Conservation (phyloP, 2,797 vertebrate species). For the Epinephelus malabaricus region DNA sequence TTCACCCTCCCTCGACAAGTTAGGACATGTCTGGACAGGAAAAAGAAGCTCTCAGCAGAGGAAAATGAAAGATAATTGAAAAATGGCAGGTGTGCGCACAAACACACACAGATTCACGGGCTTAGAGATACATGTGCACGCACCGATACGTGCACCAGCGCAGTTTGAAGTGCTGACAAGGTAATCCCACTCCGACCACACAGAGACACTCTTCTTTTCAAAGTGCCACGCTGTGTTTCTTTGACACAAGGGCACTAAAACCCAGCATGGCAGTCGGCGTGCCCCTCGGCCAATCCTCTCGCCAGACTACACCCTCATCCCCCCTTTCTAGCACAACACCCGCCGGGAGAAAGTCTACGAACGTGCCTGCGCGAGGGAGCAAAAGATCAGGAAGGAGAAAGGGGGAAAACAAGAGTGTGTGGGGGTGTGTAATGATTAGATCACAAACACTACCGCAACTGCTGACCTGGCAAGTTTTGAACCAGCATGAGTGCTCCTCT, state of each 20-base stretch:
- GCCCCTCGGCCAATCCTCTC: conserved; percentile 46
- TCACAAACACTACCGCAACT: conserved; percentile 57
- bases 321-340: conserved; percentile 20
- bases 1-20: conserved; percentile 50
- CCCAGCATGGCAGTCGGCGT: conserved; percentile 52
- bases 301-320: not conserved
- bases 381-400: conserved; percentile 42
- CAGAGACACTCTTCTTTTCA: conserved; percentile 64
- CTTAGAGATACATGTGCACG: conserved; percentile 49
- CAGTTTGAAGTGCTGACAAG: conserved; percentile 80
- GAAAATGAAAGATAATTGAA: conserved; percentile 80
- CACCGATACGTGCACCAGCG: conserved; percentile 36
- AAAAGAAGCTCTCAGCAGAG: conserved; percentile 69
- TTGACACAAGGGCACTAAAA: conserved; percentile 66
- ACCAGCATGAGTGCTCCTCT: conserved; percentile 49
- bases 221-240: conserved; percentile 61
- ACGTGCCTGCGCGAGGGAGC: conserved; percentile 19
- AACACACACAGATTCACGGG: conserved; percentile 47
- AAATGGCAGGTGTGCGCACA: conserved; percentile 71
- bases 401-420: conserved; percentile 2
- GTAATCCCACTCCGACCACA: conserved; percentile 75
- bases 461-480: conserved; percentile 74
- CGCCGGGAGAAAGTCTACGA: conserved; percentile 31
- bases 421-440: conserved; percentile 53
- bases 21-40: conserved; percentile 66